A percentile compares a stretch with the other conserved stretches of the same genome.
Evolutionary conservation across 2,113 vertebrate species (phyloP).

Genomic region (Eptesicus fuscus): DNA sequence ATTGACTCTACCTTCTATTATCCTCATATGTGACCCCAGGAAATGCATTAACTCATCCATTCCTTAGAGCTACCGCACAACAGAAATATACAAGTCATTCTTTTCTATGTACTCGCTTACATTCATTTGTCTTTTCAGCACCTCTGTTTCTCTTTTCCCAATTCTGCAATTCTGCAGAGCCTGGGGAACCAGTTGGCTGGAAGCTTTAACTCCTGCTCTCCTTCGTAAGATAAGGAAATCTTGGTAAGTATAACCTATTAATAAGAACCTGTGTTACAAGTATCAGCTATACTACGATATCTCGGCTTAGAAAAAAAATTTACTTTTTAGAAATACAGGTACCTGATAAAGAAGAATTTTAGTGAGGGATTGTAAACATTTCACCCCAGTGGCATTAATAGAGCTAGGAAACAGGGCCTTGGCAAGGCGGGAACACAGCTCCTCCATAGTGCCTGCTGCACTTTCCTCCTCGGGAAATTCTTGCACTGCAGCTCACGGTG

Average conservation of each 20-base stretch:
- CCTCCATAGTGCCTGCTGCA: background rate
- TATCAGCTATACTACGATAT: background rate
- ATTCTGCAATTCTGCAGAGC: background rate
- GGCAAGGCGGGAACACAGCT: background rate
- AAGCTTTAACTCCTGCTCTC: background rate
- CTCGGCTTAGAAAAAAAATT: background rate
- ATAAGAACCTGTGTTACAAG: background rate
- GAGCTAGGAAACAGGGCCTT: background rate
- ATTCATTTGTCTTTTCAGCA: conserved; percentile 45
- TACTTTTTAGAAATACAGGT: background rate
- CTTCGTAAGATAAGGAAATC: background rate
- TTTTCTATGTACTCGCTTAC: background rate
- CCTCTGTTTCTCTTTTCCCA: background rate
- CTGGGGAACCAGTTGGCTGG: background rate
- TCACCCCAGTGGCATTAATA: background rate
- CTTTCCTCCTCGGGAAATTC: conserved; percentile 13
- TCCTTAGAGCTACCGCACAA: background rate
- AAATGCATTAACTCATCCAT: conserved; percentile 3
- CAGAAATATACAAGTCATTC: conserved; percentile 1
- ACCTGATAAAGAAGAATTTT: background rate
- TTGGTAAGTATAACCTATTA: background rate
- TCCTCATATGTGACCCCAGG: background rate
- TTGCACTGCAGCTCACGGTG: background rate
- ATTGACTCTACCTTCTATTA: background rate
- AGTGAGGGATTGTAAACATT: background rate